Evolutionary conservation across 2,888 invertebrate genomes (phyloP), one percentile per base, ranked within the genome.

Genomic region (Anthophora plumipes): DNA sequence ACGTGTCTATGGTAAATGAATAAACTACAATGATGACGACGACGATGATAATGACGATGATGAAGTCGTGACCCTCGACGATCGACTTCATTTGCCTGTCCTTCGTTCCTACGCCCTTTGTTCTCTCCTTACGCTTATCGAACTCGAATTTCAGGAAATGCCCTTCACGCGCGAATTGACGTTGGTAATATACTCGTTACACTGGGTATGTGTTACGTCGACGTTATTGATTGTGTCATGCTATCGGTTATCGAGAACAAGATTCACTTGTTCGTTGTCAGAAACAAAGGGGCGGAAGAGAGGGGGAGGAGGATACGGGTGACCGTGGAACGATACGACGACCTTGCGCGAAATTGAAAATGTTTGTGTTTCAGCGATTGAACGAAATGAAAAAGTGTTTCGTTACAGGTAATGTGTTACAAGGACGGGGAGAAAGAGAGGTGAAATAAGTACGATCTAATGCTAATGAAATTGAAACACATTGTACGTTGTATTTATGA

Each of bases 61-160:
- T 9, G 20, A 31, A 50, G 31, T 37, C 57, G 64, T 78, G 82
- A 84, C 84, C 86, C 80, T 76, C 69, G 83, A 20, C 69, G 77
- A 83, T 85, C 85, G 85, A 75, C 69, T 74, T 64, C 59, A 70
- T 74, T 77, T 72, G 48, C 74, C 37, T 55, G 78, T 78, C 81
- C 84, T 83, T 76, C 71, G 68, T 8, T 25, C n/a, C 22, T 31
- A 14, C 64, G 78, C 59, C 78, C 80, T 82, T 78, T 77, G 41
- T 73, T 80, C 77, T 85, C 73, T 43, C 3, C 60, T 81, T 75
- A 66, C 83, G 67, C 55, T 72, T 14, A 20, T 64, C 57, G 52
- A 74, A 82, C 75, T 85, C 73, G 52, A 73, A 22, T 87, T 68
- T 83, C 81, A 61, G 79, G 69, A 83, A 85, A 75, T 48, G 48